Conservation (phyloP, 2,888 invertebrate species). For the Tenthredo amoena region DNA sequence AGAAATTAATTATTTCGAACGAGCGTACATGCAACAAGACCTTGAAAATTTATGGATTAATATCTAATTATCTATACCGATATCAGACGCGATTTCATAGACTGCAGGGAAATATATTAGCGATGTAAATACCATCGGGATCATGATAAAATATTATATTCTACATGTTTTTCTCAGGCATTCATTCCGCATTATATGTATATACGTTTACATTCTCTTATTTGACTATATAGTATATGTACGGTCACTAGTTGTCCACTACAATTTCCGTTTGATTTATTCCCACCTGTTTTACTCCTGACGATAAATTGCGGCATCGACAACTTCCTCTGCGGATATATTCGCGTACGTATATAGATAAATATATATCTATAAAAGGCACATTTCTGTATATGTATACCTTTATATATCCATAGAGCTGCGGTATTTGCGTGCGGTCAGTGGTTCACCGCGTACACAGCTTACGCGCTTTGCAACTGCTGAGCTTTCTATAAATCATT, state of each 20-base stretch:
- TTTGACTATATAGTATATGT: background rate
- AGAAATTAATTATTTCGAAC: constrained; percentile 49
- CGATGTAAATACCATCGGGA: background rate
- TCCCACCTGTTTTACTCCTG: constrained; percentile 14
- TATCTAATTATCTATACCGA: background rate
- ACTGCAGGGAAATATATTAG: background rate
- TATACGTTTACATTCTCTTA: background rate
- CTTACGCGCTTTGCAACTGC: constrained; percentile 17
- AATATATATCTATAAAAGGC: background rate
- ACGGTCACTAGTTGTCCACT: constrained; percentile 44
- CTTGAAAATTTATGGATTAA: constrained; percentile 37
- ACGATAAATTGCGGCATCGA: constrained; percentile 44
- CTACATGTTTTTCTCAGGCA: background rate
- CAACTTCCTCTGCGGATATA: constrained; percentile 30
- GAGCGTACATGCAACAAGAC: background rate
- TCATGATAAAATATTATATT: too few species aligned
- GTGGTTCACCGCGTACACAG: constrained; percentile 10
- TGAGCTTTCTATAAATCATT: constrained; percentile 36
- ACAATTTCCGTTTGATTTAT: constrained; percentile 39
- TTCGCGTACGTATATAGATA: background rate
- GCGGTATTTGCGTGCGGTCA: constrained; percentile 22
- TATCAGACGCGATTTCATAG: background rate
- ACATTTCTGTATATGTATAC: background rate
- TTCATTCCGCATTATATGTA: background rate
- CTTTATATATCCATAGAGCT: background rate